Evolutionary conservation across 2,888 invertebrate species (phyloP).

Genomic region (Platerodrilus igneus): DNA sequence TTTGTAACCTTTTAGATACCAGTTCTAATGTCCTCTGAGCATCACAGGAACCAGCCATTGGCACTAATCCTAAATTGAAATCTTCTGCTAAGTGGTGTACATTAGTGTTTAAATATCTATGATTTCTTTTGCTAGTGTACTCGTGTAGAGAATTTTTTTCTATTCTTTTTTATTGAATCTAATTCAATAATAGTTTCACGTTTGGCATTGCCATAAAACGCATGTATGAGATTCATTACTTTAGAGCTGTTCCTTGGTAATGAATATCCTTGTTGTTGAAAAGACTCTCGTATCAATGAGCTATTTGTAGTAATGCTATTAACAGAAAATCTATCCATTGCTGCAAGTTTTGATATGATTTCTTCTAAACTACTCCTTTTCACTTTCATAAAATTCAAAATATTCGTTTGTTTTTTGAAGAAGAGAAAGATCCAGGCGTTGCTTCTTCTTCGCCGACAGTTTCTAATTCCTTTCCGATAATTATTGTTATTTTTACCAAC

Average conservation of each 20-base stretch:
- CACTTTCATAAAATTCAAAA: slow-evolving; percentile 12
- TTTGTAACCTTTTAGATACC: too few relatives aligned
- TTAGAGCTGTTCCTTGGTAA: slow-evolving; percentile 18
- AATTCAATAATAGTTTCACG: slow-evolving; percentile 12
- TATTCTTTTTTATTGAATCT: slow-evolving; percentile 14
- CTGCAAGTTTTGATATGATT: slow-evolving; percentile 18
- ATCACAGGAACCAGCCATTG: slow-evolving; percentile 19
- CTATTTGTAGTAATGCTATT: slow-evolving; percentile 15
- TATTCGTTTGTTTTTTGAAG: too few relatives aligned
- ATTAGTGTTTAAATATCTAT: slow-evolving; percentile 14
- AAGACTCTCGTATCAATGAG: slow-evolving; percentile 18
- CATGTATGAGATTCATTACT: slow-evolving; percentile 18
- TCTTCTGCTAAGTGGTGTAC: slow-evolving; percentile 16
- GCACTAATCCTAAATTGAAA: slow-evolving; percentile 20
- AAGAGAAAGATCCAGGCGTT: too few relatives aligned
- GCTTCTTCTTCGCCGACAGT: too few relatives aligned
- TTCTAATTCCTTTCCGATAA: too few relatives aligned
- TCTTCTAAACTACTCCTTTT: slow-evolving; percentile 18
- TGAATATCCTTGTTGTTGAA: too few relatives aligned
- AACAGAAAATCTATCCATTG: slow-evolving; percentile 18
- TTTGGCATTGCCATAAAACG: slow-evolving; percentile 21
- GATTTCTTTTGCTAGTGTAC: slow-evolving; percentile 17
- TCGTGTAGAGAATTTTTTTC: slow-evolving; percentile 13
- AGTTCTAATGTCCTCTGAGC: too few relatives aligned
- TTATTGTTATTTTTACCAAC: too few relatives aligned